Evolutionary conservation across 2,797 vertebrate genomes (phyloP).

Genomic region (Danio tinwini): DNA sequence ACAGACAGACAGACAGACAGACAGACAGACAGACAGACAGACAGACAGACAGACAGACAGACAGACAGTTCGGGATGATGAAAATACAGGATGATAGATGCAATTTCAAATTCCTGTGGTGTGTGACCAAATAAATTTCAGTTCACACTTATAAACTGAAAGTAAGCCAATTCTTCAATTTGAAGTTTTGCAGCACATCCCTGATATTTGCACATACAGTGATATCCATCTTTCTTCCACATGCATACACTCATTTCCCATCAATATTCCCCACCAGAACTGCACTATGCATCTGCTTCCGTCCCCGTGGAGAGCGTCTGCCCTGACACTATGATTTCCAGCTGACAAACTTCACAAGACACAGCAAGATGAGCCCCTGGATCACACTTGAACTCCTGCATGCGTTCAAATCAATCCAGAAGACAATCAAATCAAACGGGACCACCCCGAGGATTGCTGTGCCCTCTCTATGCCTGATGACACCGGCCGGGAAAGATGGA

Average conservation of each 20-base stretch:
- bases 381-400: constrained; percentile 64
- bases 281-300: constrained; percentile 51
- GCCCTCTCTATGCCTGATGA: constrained; percentile 44
- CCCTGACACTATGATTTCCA: constrained; percentile 68
- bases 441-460: constrained; percentile 13
- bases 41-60: too few species aligned
- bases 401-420: constrained; percentile 65
- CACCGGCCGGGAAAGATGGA: constrained; percentile 61
- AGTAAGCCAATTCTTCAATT: background rate
- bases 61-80: too few species aligned
- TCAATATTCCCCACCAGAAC: constrained; percentile 50
- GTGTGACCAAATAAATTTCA: background rate
- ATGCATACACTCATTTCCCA: constrained; percentile 16
- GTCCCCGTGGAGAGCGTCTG: constrained; percentile 60
- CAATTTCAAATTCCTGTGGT: too few species aligned
- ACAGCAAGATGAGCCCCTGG: constrained; percentile 68
- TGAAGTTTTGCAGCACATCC: background rate
- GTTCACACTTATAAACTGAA: background rate
- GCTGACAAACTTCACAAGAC: constrained; percentile 73
- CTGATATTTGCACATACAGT: background rate
- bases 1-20: too few species aligned
- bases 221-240: constrained; percentile 2
- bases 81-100: too few species aligned
- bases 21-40: too few species aligned
- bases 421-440: constrained; percentile 66